Base-by-base conservation (phyloP, 2,888 invertebrate genomes). In the Drosophila mayaguana region DNA sequence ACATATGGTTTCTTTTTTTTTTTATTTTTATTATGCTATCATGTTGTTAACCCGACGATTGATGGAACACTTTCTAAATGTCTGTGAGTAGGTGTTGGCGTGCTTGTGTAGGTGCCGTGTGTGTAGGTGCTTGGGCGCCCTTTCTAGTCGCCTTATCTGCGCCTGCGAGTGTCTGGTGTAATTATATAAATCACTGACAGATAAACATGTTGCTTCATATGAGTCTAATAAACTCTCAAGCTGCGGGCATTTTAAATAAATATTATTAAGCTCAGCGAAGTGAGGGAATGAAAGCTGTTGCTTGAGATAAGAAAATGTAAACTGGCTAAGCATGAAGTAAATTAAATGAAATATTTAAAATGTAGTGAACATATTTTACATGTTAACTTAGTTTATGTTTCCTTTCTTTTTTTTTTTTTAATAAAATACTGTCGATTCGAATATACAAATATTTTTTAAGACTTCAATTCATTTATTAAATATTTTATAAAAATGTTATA, bases 41-140 rank as follows among this genome's bases (percentile, higher is more conserved):
- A 71, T 59, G 61, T 63, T 79, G 57, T 75, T 68, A 72, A 72
- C 53, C 67, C 59, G 40, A 55, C 72, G 65, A 80, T 68, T 80
- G 76, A 76, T 71, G 66, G 57, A 72, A 68, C 60, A 54, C 51
- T 60, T 43, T 46, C 48, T 34, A 34, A 2, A 16, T 38, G 36
- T 38, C 0, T 36, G 34, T 18, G 48, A 2, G 12, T 12, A 12
- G 2, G 43, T 18, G 20, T 7, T 6, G 18, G 18, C 5, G 18
- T 18, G 18, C 3, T 2, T 42, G 20, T 20, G n/a, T 16, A 16
- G 38, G 51, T 9, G 20, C 14, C 32, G 18, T 57, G 22, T 28
- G 38, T 34, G 14, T 46, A 40, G 8, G 8, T 56, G 22, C 16
- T 20, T 4, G 22, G 14, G 42, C 22, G n/a, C 36, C 6, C n/a